These are phyloP conservation scores for Anas platyrhynchos DNA, from an alignment of 2,113 vertebrate species.

Conservation along the genomic window DNA sequence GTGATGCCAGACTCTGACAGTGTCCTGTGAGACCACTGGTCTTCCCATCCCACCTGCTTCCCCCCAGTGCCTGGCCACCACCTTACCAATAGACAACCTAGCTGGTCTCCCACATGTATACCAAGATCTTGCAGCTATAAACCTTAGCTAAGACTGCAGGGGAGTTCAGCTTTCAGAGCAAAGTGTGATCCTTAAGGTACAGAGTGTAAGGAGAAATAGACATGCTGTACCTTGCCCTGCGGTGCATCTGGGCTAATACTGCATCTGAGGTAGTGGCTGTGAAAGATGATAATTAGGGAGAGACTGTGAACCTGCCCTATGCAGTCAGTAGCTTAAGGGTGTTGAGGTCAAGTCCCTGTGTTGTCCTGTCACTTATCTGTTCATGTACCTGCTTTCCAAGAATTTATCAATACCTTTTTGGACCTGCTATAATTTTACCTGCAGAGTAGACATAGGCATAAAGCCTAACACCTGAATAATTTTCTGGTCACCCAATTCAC, in stretches of 20 bases:
- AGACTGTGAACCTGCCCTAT: background rate
- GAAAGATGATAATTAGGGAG: background rate
- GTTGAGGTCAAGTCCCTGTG: background rate
- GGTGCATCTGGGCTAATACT: background rate
- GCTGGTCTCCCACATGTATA: background rate
- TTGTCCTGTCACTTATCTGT: background rate
- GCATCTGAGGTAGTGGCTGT: background rate
- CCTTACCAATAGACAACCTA: background rate
- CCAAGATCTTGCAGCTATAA: background rate
- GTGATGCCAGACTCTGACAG: background rate
- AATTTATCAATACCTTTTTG: background rate
- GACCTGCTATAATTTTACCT: background rate
- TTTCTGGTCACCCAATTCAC: background rate
- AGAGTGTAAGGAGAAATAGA: background rate
- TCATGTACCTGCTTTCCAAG: background rate
- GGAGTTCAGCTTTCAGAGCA: background rate
- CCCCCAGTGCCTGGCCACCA: background rate
- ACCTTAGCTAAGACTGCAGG: background rate
- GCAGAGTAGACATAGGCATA: background rate
- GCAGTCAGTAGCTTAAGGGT: background rate
- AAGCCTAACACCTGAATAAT: background rate
- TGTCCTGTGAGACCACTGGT: background rate
- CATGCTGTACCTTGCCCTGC: background rate
- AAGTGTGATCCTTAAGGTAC: background rate
- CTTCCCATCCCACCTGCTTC: background rate